Evolutionary conservation across 1,140 invertebrate species (phyloP), one percentile per base, ranked within the genome.

Genomic region (Nasonia giraulti): DNA sequence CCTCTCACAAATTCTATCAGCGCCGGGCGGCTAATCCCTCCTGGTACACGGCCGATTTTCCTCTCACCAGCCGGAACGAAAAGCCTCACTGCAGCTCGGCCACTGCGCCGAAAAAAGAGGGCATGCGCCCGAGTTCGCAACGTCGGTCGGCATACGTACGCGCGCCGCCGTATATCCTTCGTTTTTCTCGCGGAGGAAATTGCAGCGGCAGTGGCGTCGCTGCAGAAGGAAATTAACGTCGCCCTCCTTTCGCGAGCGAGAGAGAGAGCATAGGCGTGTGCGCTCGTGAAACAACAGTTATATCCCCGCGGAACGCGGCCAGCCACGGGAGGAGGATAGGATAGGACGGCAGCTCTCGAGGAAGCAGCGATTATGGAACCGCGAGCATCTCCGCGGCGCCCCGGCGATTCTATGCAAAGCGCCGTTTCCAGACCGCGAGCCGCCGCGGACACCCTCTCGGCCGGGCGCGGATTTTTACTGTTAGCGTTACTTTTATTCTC

Each of bases 381-480:
- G 73, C 47, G 33, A 11, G 80, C 47, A 55, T 82, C 37, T 5
- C 55, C 33, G 66, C 66, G 20, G 37, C 33, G 40, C 1, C 10
- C 47, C 3, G 12, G 23, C 66, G 44, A 85, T 85, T 75, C 84
- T 71, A 85, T 85, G 84, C 84, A 85, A 85, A 85, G 78, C 80
- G 79, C 71, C 79, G 76, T 85, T 85, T 81, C 66, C 80, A 14
- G n/a, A 50, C 55, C 69, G 73, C 12, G 74, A 62, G 76, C 27
- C 14, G 3, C 0, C 40, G 40, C 8, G 8, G 7, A 44, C 40
- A 44, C 40, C 8, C 8, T 10, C 8, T 44, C 10, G 40, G 1
- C 40, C 40, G 40, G 8, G 40, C 6, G 40, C 55, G 3, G 55
- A 62, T 62, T 62, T 62, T 62, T 7, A 62, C 20, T n/a, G 55